Evolutionary conservation across 2,888 invertebrate species (phyloP), one percentile per base, ranked within the genome.

Genomic region (Drosophila borborema): DNA sequence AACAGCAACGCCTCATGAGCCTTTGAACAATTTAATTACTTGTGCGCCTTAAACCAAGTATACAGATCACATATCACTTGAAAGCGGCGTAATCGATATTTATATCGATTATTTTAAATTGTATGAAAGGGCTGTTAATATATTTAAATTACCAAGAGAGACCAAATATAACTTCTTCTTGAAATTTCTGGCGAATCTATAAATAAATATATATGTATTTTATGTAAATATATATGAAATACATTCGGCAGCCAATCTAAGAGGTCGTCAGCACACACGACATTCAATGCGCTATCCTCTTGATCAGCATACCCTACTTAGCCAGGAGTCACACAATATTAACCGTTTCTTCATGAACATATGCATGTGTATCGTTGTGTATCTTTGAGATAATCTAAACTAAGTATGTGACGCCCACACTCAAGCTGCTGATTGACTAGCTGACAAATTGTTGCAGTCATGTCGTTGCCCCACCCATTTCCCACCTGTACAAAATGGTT

Each of bases 381-480:
- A 10, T 41, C 16, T 31, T 14, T 41, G 53, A 56, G 43, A 62
- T 61, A 67, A 68, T 46, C 28, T 36, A 58, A 61, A 48, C 51
- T 40, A 55, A 53, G 54, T 45, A 45, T 59, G 20, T 28, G 51
- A 9, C 16, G 46, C 31, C 20, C 46, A 41, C n/a, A 16, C 51
- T 46, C 16, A 41, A 73, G 60, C 55, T 67, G 63, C 81, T 77
- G 81, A 82, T 88, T 88, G 88, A 84, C 80, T 75, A 74, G 64
- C 73, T 76, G 84, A 81, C 84, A 83, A 83, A 83, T 75, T 81
- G 72, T 68, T 67, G 66, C 64, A 55, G 64, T 48, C 59, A 23
- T 58, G 40, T 64, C 62, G 36, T 53, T 74, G 59, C 69, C 61
- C 66, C 63, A 59, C 61, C 69, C 71, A 55, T 45, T 45, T 63